Conservation (phyloP, 2,797 vertebrate genomes). For the Masticophis lateralis region DNA sequence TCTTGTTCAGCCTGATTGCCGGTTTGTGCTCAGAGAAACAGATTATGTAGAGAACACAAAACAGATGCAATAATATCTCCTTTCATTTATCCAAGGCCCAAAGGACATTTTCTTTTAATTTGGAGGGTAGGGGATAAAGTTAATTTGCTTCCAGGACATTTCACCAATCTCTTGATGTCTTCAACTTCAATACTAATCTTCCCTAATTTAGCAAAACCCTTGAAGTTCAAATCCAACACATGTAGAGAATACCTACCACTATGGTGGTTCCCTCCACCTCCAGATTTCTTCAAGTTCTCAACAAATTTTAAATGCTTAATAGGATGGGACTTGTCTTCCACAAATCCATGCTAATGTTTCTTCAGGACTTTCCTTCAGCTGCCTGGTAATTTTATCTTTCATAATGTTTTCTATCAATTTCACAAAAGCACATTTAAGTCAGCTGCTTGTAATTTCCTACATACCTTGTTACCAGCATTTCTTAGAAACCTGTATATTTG, state of each 20-base stretch:
- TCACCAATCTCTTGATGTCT: background rate
- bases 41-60: constrained; percentile 22
- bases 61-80: constrained; percentile 15
- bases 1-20: background rate
- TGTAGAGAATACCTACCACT: background rate
- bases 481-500: background rate
- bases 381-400: background rate
- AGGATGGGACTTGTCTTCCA: background rate
- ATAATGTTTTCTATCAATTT: background rate
- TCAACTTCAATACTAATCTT: background rate
- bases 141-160: constrained; percentile 9
- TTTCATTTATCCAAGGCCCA: constrained; percentile 32
- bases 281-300: background rate
- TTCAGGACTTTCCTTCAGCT: background rate
- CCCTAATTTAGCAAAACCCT: background rate
- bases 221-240: background rate
- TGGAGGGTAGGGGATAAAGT: background rate
- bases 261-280: background rate
- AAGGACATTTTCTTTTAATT: background rate
- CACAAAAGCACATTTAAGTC: background rate
- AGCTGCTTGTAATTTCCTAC: background rate
- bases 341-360: background rate
- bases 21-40: constrained; percentile 22
- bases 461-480: background rate
- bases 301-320: background rate